Conservation (phyloP, 2,888 invertebrate genomes). For the Zootermopsis nevadensis region DNA sequence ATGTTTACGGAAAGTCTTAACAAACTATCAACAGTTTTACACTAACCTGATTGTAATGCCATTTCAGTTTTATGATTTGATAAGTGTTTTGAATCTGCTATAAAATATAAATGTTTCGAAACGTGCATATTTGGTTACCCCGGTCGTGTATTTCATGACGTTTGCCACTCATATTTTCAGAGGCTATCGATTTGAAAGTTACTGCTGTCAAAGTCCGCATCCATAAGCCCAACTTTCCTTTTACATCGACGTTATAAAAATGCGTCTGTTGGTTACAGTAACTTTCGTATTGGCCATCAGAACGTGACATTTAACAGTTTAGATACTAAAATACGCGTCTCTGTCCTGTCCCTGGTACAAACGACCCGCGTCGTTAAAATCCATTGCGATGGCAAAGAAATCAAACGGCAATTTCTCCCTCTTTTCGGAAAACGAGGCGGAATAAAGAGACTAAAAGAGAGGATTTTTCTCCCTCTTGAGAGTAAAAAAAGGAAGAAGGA, state of each 20-base stretch:
- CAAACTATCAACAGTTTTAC: no score
- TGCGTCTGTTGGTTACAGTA: slow-evolving; percentile 5
- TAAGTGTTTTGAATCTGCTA: no score
- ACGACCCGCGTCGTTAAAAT: neutral
- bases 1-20: no score
- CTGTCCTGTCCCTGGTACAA: neutral
- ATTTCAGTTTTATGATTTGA: no score
- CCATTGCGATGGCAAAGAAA: neutral
- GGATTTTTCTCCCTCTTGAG: slow-evolving; percentile 20
- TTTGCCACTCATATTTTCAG: slow-evolving; percentile 17
- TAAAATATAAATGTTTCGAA: neutral
- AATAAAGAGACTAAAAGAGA: slow-evolving; percentile 34
- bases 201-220: slow-evolving; percentile 22
- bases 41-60: no score
- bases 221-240: neutral
- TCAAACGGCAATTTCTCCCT: slow-evolving; percentile 28
- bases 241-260: slow-evolving; percentile 28
- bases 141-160: neutral
- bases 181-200: slow-evolving; percentile 27
- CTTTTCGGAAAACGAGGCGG: slow-evolving; percentile 38
- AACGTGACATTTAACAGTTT: slow-evolving; percentile 10
- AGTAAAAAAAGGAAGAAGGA: slow-evolving; percentile 1
- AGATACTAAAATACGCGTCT: neutral
- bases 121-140: neutral
- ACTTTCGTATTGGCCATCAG: slow-evolving; percentile 39